Evolutionary conservation across 2,888 invertebrate genomes (phyloP), one percentile per base, ranked within the genome.

Genomic region (Drosophila peninsularis): DNA sequence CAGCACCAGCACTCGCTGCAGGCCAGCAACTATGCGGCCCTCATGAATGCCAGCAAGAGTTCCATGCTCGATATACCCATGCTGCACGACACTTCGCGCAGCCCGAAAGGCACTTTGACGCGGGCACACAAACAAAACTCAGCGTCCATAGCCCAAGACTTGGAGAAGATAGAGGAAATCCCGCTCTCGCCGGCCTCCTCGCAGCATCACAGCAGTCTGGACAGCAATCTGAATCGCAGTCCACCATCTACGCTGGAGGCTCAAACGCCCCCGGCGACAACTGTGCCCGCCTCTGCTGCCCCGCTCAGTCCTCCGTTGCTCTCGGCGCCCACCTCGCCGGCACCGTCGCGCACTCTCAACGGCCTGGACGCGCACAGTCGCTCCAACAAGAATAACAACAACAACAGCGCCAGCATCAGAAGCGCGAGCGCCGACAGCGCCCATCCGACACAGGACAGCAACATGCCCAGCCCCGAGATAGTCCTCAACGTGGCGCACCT

Each of bases 81-180:
- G 62, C 82, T 91, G 49, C 92, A 92, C 80, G 93, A 92, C 75
- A 92, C 91, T 45, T 74, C 89, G 14, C 86, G 90, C 69, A 90
- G 91, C 83, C 90, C 92, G 4, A 91, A 91, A 61, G 84, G 87
- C n/a, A 87, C 91, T 0, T 39, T 91, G 37, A 87, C 82, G 0
- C 85, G 92, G 14, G 91, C 95, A 27, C 94, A 94, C 90, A 95
- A 95, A 82, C 95, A 95, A 86, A 95, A 95, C 90, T 95, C 95
- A 21, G 94, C 94, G 5, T 95, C 95, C 21, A 95, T 95, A 24
- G 94, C 95, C 0, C 94, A 94, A 84, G 95, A 95, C 91, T 91
- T 95, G 80, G 95, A 95, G 88, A 94, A 95, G 90, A 95, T 95
- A 78, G 95, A 95, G 91, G 95, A 95, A 88, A 93, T 95, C 47